A percentile compares a stretch with the other conserved stretches of the same genome.
Conservation (phyloP, 2,113 vertebrate genomes). For the Pionites leucogaster region DNA sequence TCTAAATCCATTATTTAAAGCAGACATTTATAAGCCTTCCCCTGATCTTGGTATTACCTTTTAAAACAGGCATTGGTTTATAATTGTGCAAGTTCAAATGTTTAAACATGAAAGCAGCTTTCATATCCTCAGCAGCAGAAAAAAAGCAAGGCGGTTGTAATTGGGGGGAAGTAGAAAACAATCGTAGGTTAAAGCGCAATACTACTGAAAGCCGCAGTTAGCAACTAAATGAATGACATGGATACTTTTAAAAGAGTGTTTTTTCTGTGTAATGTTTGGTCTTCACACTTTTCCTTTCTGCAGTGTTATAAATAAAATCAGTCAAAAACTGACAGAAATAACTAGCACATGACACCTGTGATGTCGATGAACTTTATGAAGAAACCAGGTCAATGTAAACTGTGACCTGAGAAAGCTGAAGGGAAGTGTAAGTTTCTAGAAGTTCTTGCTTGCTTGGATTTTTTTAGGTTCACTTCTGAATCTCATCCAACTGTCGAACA, state of each 20-base stretch:
- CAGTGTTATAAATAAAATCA: neutral
- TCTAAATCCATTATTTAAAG: neutral
- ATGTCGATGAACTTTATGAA: neutral
- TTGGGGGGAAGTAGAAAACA: neutral
- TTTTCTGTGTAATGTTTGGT: neutral
- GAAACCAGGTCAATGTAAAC: neutral
- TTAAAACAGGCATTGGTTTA: neutral
- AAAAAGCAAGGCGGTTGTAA: neutral
- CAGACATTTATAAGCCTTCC: neutral
- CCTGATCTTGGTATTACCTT: neutral
- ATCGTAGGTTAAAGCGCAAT: neutral
- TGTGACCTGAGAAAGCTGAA: neutral
- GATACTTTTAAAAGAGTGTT: neutral
- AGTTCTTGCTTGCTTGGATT: neutral
- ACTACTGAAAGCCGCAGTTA: neutral
- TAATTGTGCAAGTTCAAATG: neutral
- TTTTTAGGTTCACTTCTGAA: neutral
- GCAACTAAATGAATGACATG: neutral
- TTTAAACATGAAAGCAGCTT: neutral
- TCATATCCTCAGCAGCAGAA: neutral
- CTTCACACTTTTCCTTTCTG: neutral
- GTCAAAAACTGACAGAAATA: neutral
- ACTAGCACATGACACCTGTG: neutral
- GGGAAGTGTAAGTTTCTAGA: neutral
- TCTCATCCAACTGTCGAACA: neutral